These are phyloP conservation scores for Florisuga fusca DNA, from an alignment of 2,797 vertebrate species.

Conservation along the genomic window DNA sequence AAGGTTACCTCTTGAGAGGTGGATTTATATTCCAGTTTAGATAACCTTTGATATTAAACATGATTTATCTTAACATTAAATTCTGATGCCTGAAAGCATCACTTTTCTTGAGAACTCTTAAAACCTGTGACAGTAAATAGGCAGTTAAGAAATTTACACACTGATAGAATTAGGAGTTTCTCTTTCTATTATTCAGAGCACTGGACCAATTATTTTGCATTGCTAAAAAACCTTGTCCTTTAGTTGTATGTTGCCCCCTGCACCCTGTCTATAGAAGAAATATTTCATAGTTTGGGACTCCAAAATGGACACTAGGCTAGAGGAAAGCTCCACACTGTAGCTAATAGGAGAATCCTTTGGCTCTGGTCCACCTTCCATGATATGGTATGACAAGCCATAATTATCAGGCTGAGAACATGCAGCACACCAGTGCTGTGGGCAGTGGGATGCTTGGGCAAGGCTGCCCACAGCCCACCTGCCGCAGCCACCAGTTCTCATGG, in stretches of 20 bases:
- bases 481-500: fast-evolving
- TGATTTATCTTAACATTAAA: neutral
- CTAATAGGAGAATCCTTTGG: neutral
- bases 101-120: neutral
- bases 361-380: neutral
- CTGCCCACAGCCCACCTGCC: neutral
- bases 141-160: neutral
- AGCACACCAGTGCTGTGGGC: neutral
- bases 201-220: neutral
- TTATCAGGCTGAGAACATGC: neutral
- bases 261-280: neutral
- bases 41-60: neutral
- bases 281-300: neutral
- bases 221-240: neutral
- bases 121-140: neutral
- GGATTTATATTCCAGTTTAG: neutral
- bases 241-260: neutral
- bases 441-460: neutral
- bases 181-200: neutral
- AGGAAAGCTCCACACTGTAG: neutral
- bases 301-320: neutral
- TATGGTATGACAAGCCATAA: neutral
- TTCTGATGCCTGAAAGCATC: neutral
- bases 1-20: neutral
- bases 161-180: neutral